Base-by-base conservation (phyloP, 2,113 vertebrate species). In the Ariopsis seemanni region DNA sequence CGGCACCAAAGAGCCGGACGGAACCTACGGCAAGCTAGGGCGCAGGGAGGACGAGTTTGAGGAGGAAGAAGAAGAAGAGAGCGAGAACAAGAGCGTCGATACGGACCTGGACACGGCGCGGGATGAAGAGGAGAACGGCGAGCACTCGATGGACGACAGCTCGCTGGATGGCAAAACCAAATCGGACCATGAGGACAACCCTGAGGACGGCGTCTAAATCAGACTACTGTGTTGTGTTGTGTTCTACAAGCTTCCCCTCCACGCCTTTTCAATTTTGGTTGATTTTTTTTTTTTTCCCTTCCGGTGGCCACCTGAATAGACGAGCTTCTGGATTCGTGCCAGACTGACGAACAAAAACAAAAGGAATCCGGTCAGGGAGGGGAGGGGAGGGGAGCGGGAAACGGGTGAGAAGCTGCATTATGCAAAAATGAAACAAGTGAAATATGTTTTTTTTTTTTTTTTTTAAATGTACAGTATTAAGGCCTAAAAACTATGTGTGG, bases 401-500 rank as follows among this genome's bases (percentile, higher is more conserved):
- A 87, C 86, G 82, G 86, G 81, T 96, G 95, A 97, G 96, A 97
- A 97, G 93, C 97, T 98, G 97, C 97, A 98, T 99, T 99, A 99
- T 99, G 98, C 98, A 99, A 99, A 96, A 95, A 92, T 90, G 91
- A 90, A 89, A 83, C 85, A 95, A 93, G 95, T 92, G 89, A 95
- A 88, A 94, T 92, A 93, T 91, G 95, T 97, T 97, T 86, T 93
- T 93, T 90, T 60, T 60, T 62, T 42, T 22, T 60, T 81, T 60
- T 42, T 58, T 60, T 62, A 92, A 95, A 96, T 99, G 98, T 99
- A 99, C 98, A 99, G 98, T 99, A 97, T 97, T 98, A 98, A 97
- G 97, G 98, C 98, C 98, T 99, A 98, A 98, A 98, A 97, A 97
- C 50, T 93, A 98, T 97, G 97, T 99, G 98, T 99, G 98, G 98